Percentiles rank a stretch among this genome's conserved stretches.
Evolutionary conservation across 2,113 vertebrate species (phyloP).

Genomic region (Arizona elegans): DNA sequence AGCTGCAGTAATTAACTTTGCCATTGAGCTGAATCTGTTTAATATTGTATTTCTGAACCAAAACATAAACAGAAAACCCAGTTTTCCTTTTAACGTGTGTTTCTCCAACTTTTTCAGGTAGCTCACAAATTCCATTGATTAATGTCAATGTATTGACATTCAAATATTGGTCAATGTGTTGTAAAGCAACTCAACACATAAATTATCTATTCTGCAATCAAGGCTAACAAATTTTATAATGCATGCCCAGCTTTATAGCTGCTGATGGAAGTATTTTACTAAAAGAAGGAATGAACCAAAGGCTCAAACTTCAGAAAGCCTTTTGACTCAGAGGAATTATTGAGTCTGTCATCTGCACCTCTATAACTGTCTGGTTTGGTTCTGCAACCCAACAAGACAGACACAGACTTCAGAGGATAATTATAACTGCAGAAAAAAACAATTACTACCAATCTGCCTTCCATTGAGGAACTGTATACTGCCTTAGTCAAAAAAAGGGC

Average conservation of each 20-base stretch:
- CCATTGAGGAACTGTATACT: no score
- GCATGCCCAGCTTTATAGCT: constrained; percentile 57
- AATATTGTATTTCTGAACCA: background rate
- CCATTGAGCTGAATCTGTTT: background rate
- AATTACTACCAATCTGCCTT: no score
- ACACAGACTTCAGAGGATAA: no score
- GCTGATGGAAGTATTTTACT: constrained; percentile 70
- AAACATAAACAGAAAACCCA: background rate
- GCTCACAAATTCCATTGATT: background rate
- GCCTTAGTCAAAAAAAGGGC: no score
- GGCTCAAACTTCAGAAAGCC: constrained; percentile 56
- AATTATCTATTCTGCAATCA: constrained; percentile 56
- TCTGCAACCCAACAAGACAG: no score
- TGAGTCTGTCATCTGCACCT: no score
- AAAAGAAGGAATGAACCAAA: constrained; percentile 67
- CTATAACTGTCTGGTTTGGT: no score
- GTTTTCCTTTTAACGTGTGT: background rate
- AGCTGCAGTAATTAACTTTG: background rate
- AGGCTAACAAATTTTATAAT: constrained; percentile 74
- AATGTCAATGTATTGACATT: no score
- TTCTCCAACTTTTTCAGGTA: background rate
- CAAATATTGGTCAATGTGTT: constrained; percentile 4
- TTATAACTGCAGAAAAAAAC: no score
- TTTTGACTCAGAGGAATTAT: background rate
- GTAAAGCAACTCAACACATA: constrained; percentile 58